Base-by-base conservation (phyloP, 2,888 invertebrate genomes). In the Lordiphosa fenestrarum region DNA sequence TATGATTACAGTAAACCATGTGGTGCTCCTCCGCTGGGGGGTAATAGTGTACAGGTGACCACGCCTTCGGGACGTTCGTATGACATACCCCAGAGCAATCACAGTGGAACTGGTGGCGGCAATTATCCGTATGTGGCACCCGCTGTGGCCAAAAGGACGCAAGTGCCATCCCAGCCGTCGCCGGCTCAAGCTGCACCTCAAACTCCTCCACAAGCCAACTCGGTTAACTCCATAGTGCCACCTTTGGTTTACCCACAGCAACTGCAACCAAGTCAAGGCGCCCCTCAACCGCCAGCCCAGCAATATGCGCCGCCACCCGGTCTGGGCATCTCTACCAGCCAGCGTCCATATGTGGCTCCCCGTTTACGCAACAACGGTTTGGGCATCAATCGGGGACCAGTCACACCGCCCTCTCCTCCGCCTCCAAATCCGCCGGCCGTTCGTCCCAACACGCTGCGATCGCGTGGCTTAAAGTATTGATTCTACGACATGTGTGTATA, bases 331-430 rank as follows among this genome's bases (percentile, higher is more conserved):
- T 73, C 77, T 47, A 84, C 88, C 53, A 89, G 88, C 68, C 89
- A 88, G 59, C 85, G 88, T n/a, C 88, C 89, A 15, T 88, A 88
- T 57, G 74, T 88, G 53, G 86, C 89, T 35, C 89, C 89, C 30
- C 88, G 78, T 62, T 41, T 89, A 42, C 84, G 88, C 12, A 87
- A 86, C 62, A 87, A 86, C 60, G 80, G 75, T 33, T 57, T 76
- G 23, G 76, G 73, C 55, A 70, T 72, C 19, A 85, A 68, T 47
- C 75, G 73, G 41, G 78, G 78, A 9, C 73, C 78, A 13, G 30
- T 49, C 21, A 33, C 25, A 15, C 54, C 52, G 40, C 55, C 33
- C 10, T 50, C 44, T 9, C 55, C 39, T 23, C 25, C 40, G 9
- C 39, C 53, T 1, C 52, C 48, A n/a, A 33, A 44, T 51, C 55